Evolutionary conservation across 2,888 invertebrate species (phyloP), one percentile per base, ranked within the genome.

Genomic region (Nyleta sp.): DNA sequence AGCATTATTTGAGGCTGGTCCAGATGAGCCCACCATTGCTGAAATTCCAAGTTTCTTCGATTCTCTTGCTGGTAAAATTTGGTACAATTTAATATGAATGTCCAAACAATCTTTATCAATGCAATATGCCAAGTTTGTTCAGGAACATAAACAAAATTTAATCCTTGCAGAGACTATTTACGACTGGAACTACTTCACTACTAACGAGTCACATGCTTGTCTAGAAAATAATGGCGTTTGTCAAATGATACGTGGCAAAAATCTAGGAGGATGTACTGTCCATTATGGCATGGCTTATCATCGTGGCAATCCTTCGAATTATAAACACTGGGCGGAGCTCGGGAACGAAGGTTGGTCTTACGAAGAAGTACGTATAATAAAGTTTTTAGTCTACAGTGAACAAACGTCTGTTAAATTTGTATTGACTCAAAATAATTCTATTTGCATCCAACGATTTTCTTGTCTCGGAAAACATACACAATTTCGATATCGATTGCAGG

Each of bases 201-300:
- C 93, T 78, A 93, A 93, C 2, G 95, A 95, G 87, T 89, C 91
- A 17, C 86, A 89, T 22, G 94, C 94, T 0, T 95, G 95, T 75
- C 90, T 93, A 6, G 89, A 89, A 0, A 84, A 85, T 2, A 93
- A 92, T 0, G 91, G 91, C 3, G 89, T 91, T 0, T 94, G 94
- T 83, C 89, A 85, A 6, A 95, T 95, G 95, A 93, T 94, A 0
- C 92, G 95, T 57, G 95, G 94, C 0, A 95, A 94, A 88, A 94
- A 94, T 84, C 85, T 92, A 86, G 96, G 96, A 8, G 96, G 96
- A 0, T 93, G 93, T 82, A 93, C 94, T 46, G 93, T 94, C 0
- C 93, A 95, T 52, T 95, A 96, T 85, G 96, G 96, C 4, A 96
- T 96, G 96, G 95, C 95, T 92, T 96, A 96, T 89, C 94, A 95